Percentiles rank a stretch among this genome's conserved stretches.
Evolutionary conservation across 2,888 invertebrate genomes (phyloP).

Genomic region (Ashinkailepas kermadecensis): DNA sequence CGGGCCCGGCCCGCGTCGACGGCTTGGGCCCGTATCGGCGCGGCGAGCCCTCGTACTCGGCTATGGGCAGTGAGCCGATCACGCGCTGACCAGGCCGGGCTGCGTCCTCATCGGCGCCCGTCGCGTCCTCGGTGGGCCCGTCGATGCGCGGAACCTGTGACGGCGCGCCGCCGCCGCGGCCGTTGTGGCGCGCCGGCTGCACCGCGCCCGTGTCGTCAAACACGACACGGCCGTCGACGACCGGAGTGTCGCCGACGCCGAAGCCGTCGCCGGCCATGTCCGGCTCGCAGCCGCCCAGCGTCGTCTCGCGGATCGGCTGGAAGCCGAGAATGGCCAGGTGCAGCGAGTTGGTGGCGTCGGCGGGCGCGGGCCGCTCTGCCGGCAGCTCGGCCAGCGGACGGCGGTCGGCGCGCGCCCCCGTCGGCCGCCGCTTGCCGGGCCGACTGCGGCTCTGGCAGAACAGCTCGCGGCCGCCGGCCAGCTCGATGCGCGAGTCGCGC

Average conservation of each 20-base stretch:
- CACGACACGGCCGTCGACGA: not conserved
- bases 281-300: not conserved
- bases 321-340: conserved; percentile 27
- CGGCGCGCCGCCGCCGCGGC: not conserved
- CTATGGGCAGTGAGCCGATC: conserved; percentile 79
- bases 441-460: conserved; percentile 75
- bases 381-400: conserved; percentile 18
- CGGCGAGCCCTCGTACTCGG: conserved; percentile 86
- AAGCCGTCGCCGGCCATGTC: not conserved
- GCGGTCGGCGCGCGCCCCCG: not conserved
- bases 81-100: conserved; percentile 41
- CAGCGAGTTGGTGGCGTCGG: conserved; percentile 24
- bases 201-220: not conserved
- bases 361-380: conserved; percentile 23
- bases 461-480: conserved; percentile 72
- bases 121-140: too few species aligned
- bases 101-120: too few species aligned
- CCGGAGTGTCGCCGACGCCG: not conserved
- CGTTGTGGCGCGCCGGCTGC: too few species aligned
- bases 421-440: conserved; percentile 48
- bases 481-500: conserved; percentile 27
- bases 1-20: conserved; percentile 31
- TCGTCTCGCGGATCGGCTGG: conserved; percentile 23
- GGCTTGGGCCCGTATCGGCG: conserved; percentile 67
- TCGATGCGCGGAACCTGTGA: not conserved